Percentiles rank a stretch among this genome's conserved stretches.
These are phyloP conservation scores for Cyphomyrus discorhynchus DNA, from an alignment of 2,113 vertebrate genomes.

Conservation along the genomic window DNA sequence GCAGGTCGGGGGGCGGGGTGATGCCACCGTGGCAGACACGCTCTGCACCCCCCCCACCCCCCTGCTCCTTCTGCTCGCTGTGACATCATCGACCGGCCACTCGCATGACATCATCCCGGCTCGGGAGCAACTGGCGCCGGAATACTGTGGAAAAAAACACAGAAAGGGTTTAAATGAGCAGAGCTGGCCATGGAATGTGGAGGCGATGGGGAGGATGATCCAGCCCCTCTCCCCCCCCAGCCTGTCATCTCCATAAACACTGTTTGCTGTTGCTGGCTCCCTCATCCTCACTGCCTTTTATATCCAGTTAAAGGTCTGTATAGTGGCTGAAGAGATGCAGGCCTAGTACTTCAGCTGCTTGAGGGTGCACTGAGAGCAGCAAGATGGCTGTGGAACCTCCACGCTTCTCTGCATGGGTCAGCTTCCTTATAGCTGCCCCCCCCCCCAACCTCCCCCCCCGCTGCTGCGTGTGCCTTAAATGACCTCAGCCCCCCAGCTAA, in stretches of 20 bases:
- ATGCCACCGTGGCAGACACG: not conserved
- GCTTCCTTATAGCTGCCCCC: not conserved
- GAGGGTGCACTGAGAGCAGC: not conserved
- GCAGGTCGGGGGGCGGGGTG: not conserved
- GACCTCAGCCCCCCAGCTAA: not conserved
- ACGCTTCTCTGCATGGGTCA: not conserved
- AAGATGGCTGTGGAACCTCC: not conserved
- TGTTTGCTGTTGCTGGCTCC: not conserved
- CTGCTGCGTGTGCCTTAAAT: not conserved
- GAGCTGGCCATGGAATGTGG: not conserved
- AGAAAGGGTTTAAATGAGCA: not conserved
- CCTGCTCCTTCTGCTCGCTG: not conserved
- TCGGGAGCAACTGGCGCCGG: not conserved
- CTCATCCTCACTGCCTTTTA: not conserved
- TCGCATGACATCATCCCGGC: slow-evolving; percentile 19
- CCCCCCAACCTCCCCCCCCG: not conserved
- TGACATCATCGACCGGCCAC: slow-evolving; percentile 19
- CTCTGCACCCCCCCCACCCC: not conserved
- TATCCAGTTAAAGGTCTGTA: not conserved
- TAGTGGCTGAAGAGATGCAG: not conserved
- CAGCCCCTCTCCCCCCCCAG: not conserved
- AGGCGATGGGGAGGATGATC: not conserved
- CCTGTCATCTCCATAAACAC: not conserved
- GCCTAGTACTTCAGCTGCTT: not conserved
- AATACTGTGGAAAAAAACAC: not conserved